Conservation (phyloP, 2,797 vertebrate genomes). For the Acipenser ruthenus region DNA sequence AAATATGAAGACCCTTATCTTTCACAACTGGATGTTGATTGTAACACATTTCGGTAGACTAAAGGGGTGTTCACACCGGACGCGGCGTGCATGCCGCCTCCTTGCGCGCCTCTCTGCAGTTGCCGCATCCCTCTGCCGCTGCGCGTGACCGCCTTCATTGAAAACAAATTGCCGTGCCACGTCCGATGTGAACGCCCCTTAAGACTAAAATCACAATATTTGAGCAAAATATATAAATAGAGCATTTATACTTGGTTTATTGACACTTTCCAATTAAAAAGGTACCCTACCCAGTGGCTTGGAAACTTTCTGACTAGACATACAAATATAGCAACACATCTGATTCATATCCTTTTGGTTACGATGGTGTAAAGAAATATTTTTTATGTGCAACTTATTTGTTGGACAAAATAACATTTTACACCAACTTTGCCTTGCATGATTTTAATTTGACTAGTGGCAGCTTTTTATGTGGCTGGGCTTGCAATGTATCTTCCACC, state of each 20-base stretch:
- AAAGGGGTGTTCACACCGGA: too few relatives aligned
- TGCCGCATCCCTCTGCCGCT: too few relatives aligned
- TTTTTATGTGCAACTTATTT: neutral
- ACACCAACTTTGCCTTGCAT: neutral
- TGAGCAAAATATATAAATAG: neutral
- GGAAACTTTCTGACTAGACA: constrained; percentile 1
- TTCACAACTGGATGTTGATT: too few relatives aligned
- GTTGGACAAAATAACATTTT: neutral
- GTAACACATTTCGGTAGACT: too few relatives aligned
- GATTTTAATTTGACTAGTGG: neutral
- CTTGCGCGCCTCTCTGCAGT: too few relatives aligned
- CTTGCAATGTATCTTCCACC: neutral
- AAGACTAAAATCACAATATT: too few relatives aligned
- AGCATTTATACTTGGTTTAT: neutral
- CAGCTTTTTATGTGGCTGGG: neutral
- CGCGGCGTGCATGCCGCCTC: too few relatives aligned
- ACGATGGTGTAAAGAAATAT: neutral
- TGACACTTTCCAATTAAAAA: constrained; percentile 1
- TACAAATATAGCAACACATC: neutral
- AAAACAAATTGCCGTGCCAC: too few relatives aligned
- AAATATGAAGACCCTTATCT: too few relatives aligned
- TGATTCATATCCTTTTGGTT: neutral
- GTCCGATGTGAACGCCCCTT: too few relatives aligned
- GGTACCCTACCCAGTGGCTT: constrained; percentile 6
- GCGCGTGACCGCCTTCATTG: too few relatives aligned